Evolutionary conservation across 2,797 vertebrate species (phyloP).

Genomic region (Cynopterus sphinx): DNA sequence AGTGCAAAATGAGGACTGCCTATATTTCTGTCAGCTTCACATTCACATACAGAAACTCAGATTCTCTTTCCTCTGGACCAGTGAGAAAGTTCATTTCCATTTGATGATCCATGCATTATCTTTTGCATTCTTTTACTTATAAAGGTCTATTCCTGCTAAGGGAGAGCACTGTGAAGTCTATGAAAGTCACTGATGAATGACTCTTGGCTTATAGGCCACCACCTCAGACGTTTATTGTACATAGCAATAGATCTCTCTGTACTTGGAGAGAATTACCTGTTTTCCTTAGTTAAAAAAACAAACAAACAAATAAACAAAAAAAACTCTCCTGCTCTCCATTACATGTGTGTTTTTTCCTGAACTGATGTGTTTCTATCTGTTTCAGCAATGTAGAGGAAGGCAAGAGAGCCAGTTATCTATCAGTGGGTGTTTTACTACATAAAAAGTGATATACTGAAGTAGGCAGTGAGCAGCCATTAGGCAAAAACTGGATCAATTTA

Average conservation of each 20-base stretch:
- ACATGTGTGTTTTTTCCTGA: not conserved
- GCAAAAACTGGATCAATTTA: conserved; percentile 17
- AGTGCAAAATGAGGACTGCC: not conserved
- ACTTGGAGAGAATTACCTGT: conserved; percentile 13
- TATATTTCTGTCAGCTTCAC: not conserved
- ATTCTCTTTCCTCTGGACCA: conserved; percentile 11
- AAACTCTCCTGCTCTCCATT: not conserved
- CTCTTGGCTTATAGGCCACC: not conserved
- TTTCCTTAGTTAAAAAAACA: not conserved
- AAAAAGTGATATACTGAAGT: conserved; percentile 18
- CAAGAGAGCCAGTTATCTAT: conserved; percentile 41
- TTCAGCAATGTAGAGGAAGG: conserved; percentile 3
- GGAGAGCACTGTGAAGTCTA: not conserved
- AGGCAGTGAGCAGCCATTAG: conserved; percentile 21
- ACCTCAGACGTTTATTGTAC: conserved; percentile 3
- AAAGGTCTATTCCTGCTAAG: conserved; percentile 8
- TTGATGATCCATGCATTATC: not conserved
- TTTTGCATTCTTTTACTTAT: not conserved
- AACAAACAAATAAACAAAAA: too few relatives aligned
- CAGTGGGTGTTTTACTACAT: conserved; percentile 30
- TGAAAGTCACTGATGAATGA: not conserved
- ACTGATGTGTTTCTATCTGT: not conserved
- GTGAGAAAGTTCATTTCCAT: conserved; percentile 1
- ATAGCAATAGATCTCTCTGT: not conserved
- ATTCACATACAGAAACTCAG: not conserved